phyloP scores from a whole-genome alignment of 2,888 invertebrate species.

The Limnephilus marmoratus region DNA sequence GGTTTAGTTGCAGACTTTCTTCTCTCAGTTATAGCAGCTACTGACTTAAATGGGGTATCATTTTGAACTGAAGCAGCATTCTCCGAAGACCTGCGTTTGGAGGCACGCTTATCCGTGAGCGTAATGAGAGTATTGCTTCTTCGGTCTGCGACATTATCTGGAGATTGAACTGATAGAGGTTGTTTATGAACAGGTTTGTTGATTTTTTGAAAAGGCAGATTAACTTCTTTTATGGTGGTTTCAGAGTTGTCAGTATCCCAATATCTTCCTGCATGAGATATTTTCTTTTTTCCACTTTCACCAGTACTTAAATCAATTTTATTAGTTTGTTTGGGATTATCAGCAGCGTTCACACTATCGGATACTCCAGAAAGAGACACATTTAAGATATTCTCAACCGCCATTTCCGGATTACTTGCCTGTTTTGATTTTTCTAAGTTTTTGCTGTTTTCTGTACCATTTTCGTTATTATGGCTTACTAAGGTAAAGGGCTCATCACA shows the following conservation, averaged over 20 bases:
- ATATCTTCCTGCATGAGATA: conserved; percentile 44
- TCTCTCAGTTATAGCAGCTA: neutral
- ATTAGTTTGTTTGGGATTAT: neutral
- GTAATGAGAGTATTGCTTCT: neutral
- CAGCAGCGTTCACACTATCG: neutral
- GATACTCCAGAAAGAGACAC: neutral
- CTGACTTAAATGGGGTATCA: neutral
- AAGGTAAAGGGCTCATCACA: neutral
- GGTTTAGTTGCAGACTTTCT: neutral
- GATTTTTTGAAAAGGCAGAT: conserved; percentile 21
- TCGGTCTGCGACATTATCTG: neutral
- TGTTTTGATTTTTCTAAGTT: neutral
- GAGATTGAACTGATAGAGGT: neutral
- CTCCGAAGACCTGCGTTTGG: conserved; percentile 7
- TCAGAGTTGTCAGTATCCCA: conserved; percentile 24
- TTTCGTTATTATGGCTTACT: neutral
- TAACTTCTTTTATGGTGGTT: neutral
- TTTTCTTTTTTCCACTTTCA: conserved; percentile 18
- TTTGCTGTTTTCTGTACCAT: neutral
- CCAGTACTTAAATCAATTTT: neutral
- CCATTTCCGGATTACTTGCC: neutral
- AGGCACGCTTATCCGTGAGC: conserved; percentile 26
- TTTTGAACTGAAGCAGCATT: neutral
- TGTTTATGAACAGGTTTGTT: conserved; percentile 14
- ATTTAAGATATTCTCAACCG: neutral